Conservation (phyloP, 1,140 invertebrate genomes). For the Penaeus japonicus region DNA sequence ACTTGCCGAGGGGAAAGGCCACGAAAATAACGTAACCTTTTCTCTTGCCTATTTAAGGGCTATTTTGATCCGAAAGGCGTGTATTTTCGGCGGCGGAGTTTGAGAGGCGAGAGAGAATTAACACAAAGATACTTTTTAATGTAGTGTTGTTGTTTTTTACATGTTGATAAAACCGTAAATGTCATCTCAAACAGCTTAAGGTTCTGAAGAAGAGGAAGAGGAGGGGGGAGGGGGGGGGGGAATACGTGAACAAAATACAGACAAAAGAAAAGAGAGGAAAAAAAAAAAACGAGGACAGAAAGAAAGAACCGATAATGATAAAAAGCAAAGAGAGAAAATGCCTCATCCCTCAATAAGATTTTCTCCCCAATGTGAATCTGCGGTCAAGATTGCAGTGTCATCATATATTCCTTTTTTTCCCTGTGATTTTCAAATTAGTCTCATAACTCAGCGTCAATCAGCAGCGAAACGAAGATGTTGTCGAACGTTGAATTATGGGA, state of each 20-base stretch:
- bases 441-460: slow-evolving; percentile 13
- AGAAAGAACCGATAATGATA: neutral
- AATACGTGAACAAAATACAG: no score
- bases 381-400: neutral
- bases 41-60: neutral
- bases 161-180: no score
- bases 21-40: neutral
- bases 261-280: no score
- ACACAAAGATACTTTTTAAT: no score
- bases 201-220: no score
- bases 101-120: no score
- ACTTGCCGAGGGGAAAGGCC: neutral
- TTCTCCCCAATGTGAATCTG: neutral
- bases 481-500: slow-evolving; percentile 1
- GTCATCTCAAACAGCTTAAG: no score
- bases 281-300: no score
- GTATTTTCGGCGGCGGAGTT: no score
- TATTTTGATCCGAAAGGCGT: no score
- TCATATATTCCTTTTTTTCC: neutral
- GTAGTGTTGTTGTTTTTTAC: no score
- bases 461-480: neutral
- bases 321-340: neutral
- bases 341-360: neutral
- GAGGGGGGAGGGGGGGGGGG: no score
- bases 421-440: neutral